Conservation (phyloP, 2,888 invertebrate genomes). For the Hirtodrosophila cameraria region DNA sequence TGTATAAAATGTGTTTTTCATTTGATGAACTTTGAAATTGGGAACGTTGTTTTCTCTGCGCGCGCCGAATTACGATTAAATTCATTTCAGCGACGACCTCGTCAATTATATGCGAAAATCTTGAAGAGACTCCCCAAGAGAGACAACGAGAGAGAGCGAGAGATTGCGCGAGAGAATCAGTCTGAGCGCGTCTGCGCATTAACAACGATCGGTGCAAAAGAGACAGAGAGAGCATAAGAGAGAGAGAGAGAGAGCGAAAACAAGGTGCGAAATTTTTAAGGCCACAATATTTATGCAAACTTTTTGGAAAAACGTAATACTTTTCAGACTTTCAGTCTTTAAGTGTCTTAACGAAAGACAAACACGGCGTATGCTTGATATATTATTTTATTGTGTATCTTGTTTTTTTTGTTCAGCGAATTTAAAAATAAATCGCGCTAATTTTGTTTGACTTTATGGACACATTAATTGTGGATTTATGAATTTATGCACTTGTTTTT, state of each 20-base stretch:
- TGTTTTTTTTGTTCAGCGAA: neutral
- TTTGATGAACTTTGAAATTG: conserved; percentile 17
- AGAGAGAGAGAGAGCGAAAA: neutral
- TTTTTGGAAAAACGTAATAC: neutral
- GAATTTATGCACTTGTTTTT: conserved; percentile 71
- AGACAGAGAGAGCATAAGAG: conserved; percentile 1
- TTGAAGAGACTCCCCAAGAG: conserved; percentile 2
- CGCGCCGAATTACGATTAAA: conserved; percentile 81
- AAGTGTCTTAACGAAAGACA: conserved; percentile 35
- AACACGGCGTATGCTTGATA: conserved; percentile 49
- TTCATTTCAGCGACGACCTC: conserved; percentile 77
- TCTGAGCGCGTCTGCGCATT: conserved; percentile 45
- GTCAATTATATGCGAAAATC: conserved; percentile 82
- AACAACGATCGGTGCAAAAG: conserved; percentile 15
- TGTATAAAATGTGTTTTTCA: conserved; percentile 17
- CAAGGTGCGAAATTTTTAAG: conserved; percentile 51
- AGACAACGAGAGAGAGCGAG: conserved; percentile 11
- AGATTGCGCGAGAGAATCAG: conserved; percentile 14
- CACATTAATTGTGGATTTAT: conserved; percentile 50
- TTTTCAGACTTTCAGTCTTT: conserved; percentile 25
- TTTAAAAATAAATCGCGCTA: conserved; percentile 63
- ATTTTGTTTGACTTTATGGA: conserved; percentile 56
- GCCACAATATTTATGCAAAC: conserved; percentile 24
- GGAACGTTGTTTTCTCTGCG: conserved; percentile 73
- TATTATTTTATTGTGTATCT: conserved; percentile 8